These are phyloP conservation scores for Dioctria rufipes DNA, from an alignment of 2,888 invertebrate genomes.

Conservation along the genomic window DNA sequence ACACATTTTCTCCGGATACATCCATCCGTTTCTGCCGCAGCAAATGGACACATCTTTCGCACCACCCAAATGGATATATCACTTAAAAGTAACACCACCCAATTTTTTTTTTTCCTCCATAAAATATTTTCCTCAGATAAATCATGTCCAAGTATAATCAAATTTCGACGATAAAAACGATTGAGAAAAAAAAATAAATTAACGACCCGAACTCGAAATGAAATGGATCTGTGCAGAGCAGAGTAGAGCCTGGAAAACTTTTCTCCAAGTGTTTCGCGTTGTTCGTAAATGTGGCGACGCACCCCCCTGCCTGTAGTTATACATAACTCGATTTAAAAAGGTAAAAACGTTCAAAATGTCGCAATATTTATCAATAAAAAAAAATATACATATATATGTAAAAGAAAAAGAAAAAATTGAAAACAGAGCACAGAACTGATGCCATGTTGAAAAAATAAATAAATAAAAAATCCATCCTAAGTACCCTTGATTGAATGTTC, in stretches of 20 bases:
- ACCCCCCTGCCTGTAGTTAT: neutral
- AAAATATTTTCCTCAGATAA: constrained; percentile 50
- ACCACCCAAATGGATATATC: constrained; percentile 14
- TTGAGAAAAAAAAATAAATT: constrained; percentile 40
- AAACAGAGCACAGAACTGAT: neutral
- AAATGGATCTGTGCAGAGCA: constrained; percentile 20
- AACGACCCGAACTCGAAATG: constrained; percentile 15
- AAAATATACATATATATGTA: neutral
- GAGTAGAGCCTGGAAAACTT: neutral
- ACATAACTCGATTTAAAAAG: constrained; percentile 18
- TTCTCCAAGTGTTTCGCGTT: neutral
- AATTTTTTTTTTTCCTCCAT: constrained; percentile 22
- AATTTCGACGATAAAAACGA: constrained; percentile 52
- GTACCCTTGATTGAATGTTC: constrained; percentile 42
- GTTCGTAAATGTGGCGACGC: neutral
- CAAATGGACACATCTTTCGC: neutral
- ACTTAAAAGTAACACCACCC: constrained; percentile 37
- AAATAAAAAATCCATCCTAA: constrained; percentile 21
- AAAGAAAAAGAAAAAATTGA: neutral
- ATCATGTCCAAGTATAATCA: constrained; percentile 54
- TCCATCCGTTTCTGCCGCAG: neutral
- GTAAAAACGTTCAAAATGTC: constrained; percentile 48
- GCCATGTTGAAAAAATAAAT: neutral
- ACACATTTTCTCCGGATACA: constrained; percentile 8
- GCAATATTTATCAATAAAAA: constrained; percentile 52